Evolutionary conservation across 2,888 invertebrate genomes (phyloP).

Genomic region (Cosmia pyralina): DNA sequence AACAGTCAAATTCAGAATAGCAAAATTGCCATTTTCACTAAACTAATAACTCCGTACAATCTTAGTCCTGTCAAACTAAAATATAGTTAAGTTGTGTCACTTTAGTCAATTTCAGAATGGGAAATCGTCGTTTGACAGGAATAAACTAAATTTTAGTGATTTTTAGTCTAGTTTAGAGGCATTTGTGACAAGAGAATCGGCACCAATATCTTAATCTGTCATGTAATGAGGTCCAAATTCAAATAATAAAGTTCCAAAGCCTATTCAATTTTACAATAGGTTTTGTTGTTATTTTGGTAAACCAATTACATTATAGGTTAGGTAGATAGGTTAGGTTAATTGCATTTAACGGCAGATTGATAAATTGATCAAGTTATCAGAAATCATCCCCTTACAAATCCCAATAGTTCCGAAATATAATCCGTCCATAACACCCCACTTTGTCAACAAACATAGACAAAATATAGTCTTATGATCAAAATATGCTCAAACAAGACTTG

Average conservation of each 20-base stretch:
- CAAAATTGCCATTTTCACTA: too few relatives aligned
- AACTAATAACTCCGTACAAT: too few relatives aligned
- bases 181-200: too few relatives aligned
- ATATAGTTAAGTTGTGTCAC: too few relatives aligned
- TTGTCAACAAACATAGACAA: conserved; percentile 38
- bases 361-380: background rate
- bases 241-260: background rate
- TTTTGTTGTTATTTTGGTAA: background rate
- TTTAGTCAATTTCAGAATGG: too few relatives aligned
- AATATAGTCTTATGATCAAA: conserved; percentile 26
- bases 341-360: background rate
- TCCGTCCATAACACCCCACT: background rate
- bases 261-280: background rate
- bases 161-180: too few relatives aligned
- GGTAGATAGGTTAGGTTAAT: background rate
- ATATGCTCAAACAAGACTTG: conserved; percentile 25
- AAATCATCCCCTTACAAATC: background rate
- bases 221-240: background rate
- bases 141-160: too few relatives aligned
- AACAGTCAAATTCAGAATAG: too few relatives aligned
- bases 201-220: background rate
- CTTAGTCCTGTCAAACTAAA: too few relatives aligned
- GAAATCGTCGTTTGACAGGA: too few relatives aligned
- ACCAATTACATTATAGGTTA: background rate
- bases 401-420: background rate